Percentiles rank a stretch among this genome's conserved stretches.
These are phyloP conservation scores for Trichacis sp. DNA, from an alignment of 2,888 invertebrate genomes.

Conservation along the genomic window DNA sequence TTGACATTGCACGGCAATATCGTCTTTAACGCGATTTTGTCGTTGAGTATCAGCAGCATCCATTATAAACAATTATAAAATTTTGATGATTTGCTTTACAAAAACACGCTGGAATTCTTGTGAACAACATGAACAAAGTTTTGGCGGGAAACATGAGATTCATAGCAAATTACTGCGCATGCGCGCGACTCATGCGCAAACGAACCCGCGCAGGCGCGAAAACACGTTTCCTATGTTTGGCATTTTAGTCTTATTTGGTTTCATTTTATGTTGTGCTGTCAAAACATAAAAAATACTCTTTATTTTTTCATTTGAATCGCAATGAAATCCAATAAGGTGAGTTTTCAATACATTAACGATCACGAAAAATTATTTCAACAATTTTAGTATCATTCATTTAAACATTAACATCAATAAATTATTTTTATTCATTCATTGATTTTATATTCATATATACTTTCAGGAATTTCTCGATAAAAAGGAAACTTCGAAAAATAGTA, in stretches of 20 bases:
- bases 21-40: slow-evolving; percentile 85
- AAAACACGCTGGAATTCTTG: too few species aligned
- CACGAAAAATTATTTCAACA: too few species aligned
- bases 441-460: slow-evolving; percentile 6
- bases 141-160: too few species aligned
- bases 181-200: too few species aligned
- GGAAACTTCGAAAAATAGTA: background rate
- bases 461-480: slow-evolving; percentile 14
- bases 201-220: too few species aligned
- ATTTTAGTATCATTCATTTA: too few species aligned
- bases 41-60: slow-evolving; percentile 86
- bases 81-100: too few species aligned
- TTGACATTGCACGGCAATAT: slow-evolving; percentile 92
- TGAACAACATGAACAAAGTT: too few species aligned
- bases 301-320: background rate
- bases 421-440: background rate
- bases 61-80: slow-evolving; percentile 71
- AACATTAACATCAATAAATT: background rate
- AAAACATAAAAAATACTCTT: background rate
- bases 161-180: too few species aligned
- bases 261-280: background rate
- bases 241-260: background rate
- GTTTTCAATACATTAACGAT: background rate
- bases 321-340: background rate
- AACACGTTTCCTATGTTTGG: too few species aligned